Percentiles rank a stretch among this genome's conserved stretches.
Evolutionary conservation across 2,797 vertebrate species (phyloP).

Genomic region (Acanthurus lineatus): DNA sequence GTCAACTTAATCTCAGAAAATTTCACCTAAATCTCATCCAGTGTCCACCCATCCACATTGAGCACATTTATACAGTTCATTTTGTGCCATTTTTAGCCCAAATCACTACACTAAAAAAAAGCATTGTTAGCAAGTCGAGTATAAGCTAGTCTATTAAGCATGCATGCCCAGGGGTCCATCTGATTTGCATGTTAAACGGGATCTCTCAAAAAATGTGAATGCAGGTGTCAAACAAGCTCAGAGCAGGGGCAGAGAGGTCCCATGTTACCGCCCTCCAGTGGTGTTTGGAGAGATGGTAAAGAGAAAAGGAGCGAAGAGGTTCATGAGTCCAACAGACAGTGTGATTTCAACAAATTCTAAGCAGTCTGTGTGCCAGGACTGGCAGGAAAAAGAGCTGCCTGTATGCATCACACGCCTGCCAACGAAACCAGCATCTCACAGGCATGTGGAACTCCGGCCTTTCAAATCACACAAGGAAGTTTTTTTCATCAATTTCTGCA

Average conservation of each 20-base stretch:
- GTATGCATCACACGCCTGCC: conserved; percentile 11
- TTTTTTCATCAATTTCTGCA: neutral
- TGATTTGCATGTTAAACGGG: conserved; percentile 70
- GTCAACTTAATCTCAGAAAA: no score
- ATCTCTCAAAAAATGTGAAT: conserved; percentile 63
- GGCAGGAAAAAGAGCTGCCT: conserved; percentile 33
- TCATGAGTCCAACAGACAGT: conserved; percentile 29
- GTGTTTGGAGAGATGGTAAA: conserved; percentile 40
- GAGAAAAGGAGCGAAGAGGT: conserved; percentile 24
- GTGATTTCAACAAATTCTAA: conserved; percentile 27
- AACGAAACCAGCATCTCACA: neutral
- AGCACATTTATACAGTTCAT: conserved; percentile 15
- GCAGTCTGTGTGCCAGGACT: conserved; percentile 15
- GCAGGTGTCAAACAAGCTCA: conserved; percentile 58
- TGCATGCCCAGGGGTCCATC: conserved; percentile 27
- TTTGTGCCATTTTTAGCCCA: conserved; percentile 34
- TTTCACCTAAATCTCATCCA: no score
- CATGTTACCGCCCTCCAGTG: conserved; percentile 29
- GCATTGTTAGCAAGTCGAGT: neutral
- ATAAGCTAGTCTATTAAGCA: conserved; percentile 27
- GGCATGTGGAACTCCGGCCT: neutral
- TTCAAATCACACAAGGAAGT: neutral
- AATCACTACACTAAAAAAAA: conserved; percentile 11
- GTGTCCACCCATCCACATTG: conserved; percentile 13
- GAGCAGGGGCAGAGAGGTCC: conserved; percentile 22